A percentile compares a stretch with the other conserved stretches of the same genome.
phyloP scores from a whole-genome alignment of 2,888 invertebrate species.

The Phortica okadai region DNA sequence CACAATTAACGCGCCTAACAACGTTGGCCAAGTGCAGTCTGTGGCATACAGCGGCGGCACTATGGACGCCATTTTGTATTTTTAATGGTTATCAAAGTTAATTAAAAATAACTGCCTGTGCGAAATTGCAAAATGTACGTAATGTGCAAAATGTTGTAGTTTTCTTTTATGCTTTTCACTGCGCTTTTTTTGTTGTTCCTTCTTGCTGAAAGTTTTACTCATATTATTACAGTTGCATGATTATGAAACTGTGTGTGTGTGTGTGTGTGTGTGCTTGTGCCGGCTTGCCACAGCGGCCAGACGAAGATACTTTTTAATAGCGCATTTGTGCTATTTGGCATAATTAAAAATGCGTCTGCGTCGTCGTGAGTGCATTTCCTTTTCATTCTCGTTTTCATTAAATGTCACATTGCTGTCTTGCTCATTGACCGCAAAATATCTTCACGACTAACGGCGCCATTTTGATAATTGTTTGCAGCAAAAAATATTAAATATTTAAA shows the following conservation, averaged over 20 bases:
- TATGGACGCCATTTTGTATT: constrained; percentile 32
- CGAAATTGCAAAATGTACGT: constrained; percentile 18
- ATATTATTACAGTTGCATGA: neutral
- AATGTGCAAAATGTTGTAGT: constrained; percentile 17
- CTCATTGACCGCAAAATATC: constrained; percentile 53
- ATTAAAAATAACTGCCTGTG: constrained; percentile 56
- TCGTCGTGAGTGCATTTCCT: neutral
- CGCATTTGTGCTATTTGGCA: constrained; percentile 4
- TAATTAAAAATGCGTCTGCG: neutral
- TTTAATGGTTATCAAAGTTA: constrained; percentile 59
- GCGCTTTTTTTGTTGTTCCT: neutral
- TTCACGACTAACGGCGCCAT: constrained; percentile 4
- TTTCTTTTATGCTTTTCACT: neutral
- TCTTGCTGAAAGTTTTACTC: neutral
- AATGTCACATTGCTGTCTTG: constrained; percentile 27
- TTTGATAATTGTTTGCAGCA: no score
- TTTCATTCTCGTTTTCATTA: neutral
- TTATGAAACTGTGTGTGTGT: no score
- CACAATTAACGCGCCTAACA: neutral
- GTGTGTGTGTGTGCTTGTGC: neutral
- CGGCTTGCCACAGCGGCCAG: neutral
- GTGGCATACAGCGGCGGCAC: neutral
- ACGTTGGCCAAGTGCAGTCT: neutral
- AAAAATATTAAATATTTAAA: no score
- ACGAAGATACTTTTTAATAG: constrained; percentile 8